phyloP scores from a whole-genome alignment of 2,888 invertebrate species.

The Drosophila stalkeri region DNA sequence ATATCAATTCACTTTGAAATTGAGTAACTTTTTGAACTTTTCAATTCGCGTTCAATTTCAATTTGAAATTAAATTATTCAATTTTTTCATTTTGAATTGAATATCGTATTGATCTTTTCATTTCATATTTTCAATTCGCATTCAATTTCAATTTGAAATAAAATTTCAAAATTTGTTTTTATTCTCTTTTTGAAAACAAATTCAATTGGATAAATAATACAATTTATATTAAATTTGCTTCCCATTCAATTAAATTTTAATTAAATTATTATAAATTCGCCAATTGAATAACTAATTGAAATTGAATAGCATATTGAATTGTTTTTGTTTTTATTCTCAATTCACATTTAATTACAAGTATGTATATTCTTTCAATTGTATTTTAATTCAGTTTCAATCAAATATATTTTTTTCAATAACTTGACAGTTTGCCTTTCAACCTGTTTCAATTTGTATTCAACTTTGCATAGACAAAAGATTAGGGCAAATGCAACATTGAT shows the following conservation, averaged over 20 bases:
- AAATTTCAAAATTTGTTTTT: too few species aligned
- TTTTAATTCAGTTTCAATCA: background rate
- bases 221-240: background rate
- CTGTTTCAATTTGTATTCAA: background rate
- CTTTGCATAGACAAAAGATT: conserved; percentile 8
- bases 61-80: background rate
- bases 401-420: background rate
- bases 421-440: background rate
- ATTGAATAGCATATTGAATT: background rate
- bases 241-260: background rate
- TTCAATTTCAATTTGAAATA: too few species aligned
- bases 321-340: background rate
- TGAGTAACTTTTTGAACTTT: background rate
- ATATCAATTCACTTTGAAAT: background rate
- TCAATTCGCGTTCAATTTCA: background rate
- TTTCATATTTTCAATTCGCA: too few species aligned
- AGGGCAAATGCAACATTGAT: conserved; percentile 4
- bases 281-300: background rate
- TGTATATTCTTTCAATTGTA: background rate
- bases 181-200: too few species aligned
- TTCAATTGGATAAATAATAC: background rate
- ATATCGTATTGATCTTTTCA: too few species aligned
- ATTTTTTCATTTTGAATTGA: too few species aligned
- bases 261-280: background rate
- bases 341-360: background rate